A percentile compares a stretch with the other conserved stretches of the same genome.
Evolutionary conservation across 1,140 invertebrate genomes (phyloP).

Genomic region (Apis cerana): DNA sequence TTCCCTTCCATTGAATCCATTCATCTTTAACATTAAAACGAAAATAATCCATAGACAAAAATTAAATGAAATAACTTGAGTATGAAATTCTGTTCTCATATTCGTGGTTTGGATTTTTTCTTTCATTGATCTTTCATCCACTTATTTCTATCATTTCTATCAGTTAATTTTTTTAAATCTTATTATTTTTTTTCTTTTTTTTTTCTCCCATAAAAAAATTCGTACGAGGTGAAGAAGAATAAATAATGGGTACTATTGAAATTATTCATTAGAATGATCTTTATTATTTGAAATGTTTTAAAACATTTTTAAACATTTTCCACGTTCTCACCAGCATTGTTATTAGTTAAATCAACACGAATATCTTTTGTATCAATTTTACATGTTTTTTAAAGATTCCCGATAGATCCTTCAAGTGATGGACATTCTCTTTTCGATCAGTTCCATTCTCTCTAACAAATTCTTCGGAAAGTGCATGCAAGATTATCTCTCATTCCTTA

Average conservation of each 20-base stretch:
- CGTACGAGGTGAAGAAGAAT: neutral
- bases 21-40: neutral
- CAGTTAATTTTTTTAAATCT: neutral
- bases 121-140: neutral
- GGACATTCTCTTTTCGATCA: neutral
- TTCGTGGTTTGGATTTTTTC: neutral
- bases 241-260: constrained; percentile 55
- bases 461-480: neutral
- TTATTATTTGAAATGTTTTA: constrained; percentile 79
- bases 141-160: neutral
- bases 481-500: too few relatives aligned
- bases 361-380: neutral
- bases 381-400: neutral
- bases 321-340: constrained; percentile 64
- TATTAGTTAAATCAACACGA: neutral
- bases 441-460: neutral
- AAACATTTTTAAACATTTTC: constrained; percentile 78
- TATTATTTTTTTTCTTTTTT: neutral
- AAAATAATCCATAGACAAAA: neutral
- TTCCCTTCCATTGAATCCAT: neutral
- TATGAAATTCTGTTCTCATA: neutral
- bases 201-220: neutral
- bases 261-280: constrained; percentile 80
- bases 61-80: neutral
- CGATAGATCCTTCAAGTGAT: neutral